Evolutionary conservation across 23 tunicate genomes (phyloP).

Genomic region (Styela plicata): DNA sequence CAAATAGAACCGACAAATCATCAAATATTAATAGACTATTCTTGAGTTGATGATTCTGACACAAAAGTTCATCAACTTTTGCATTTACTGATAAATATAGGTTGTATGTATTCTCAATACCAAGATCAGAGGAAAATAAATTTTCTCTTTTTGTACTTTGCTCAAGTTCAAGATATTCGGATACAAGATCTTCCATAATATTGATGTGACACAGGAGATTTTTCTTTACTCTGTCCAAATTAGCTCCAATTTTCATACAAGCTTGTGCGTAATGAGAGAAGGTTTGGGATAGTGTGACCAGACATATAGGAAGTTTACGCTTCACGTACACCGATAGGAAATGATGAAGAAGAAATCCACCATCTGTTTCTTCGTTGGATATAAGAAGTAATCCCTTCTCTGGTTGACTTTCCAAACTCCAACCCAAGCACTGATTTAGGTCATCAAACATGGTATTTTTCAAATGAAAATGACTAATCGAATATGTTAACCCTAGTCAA

Average conservation of each 20-base stretch:
- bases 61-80: neutral
- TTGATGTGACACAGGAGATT: slow-evolving; percentile 29
- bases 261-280: slow-evolving; percentile 60
- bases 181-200: slow-evolving; percentile 5
- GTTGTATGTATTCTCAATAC: neutral
- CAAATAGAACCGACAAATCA: slow-evolving; percentile 42
- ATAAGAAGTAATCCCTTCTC: slow-evolving; percentile 34
- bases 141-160: neutral
- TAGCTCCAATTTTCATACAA: slow-evolving; percentile 53
- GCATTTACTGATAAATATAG: neutral
- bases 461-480: too few species aligned
- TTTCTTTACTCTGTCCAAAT: slow-evolving; percentile 23
- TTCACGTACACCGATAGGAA: slow-evolving; percentile 57
- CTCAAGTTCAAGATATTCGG: neutral
- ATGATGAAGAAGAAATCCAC: slow-evolving; percentile 64
- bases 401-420: slow-evolving; percentile 34
- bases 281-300: slow-evolving; percentile 49
- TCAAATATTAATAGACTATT: slow-evolving; percentile 37
- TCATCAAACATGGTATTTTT: slow-evolving; percentile 95
- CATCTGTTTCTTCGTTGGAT: slow-evolving; percentile 35
- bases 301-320: slow-evolving; percentile 32
- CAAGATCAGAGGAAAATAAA: neutral
- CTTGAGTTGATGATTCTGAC: too few species aligned
- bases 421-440: slow-evolving; percentile 50
- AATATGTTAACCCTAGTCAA: too few species aligned